A percentile compares a stretch with the other conserved stretches of the same genome.
phyloP scores from a whole-genome alignment of 1,140 invertebrate genomes.

The Papilio xuthus region DNA sequence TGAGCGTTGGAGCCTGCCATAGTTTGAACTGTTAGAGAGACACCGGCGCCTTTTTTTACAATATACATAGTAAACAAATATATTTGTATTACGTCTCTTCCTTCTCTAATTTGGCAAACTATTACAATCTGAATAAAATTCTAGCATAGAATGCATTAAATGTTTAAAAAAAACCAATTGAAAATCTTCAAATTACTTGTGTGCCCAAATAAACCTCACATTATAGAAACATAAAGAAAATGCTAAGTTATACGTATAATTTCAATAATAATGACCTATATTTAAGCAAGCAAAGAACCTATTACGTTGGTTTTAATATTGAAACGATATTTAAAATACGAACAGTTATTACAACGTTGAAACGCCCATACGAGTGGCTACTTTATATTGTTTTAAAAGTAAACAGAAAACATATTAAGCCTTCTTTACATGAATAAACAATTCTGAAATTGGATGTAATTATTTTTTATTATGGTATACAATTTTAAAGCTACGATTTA shows the following conservation, averaged over 20 bases:
- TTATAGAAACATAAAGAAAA: neutral
- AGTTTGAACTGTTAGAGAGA: too few species aligned
- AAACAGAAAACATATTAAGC: constrained; percentile 6
- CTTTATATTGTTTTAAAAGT: constrained; percentile 15
- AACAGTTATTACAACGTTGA: neutral
- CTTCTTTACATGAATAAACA: neutral
- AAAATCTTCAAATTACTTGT: too few species aligned
- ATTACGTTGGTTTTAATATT: constrained; percentile 6
- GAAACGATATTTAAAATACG: neutral
- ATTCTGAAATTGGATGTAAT: neutral
- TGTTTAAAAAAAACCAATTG: too few species aligned
- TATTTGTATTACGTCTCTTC: too few species aligned
- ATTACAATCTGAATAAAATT: too few species aligned
- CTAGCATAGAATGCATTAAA: too few species aligned
- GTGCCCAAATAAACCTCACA: too few species aligned
- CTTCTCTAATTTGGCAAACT: too few species aligned
- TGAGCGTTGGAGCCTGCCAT: too few species aligned
- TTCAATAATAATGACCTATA: neutral
- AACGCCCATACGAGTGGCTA: neutral
- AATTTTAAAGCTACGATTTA: neutral
- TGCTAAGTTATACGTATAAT: neutral
- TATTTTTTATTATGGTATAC: neutral
- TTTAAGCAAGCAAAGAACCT: neutral
- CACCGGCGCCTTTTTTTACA: too few species aligned
- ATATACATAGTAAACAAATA: too few species aligned